Evolutionary conservation across 2,797 vertebrate genomes (phyloP).

Genomic region (Discoglossus pictus): DNA sequence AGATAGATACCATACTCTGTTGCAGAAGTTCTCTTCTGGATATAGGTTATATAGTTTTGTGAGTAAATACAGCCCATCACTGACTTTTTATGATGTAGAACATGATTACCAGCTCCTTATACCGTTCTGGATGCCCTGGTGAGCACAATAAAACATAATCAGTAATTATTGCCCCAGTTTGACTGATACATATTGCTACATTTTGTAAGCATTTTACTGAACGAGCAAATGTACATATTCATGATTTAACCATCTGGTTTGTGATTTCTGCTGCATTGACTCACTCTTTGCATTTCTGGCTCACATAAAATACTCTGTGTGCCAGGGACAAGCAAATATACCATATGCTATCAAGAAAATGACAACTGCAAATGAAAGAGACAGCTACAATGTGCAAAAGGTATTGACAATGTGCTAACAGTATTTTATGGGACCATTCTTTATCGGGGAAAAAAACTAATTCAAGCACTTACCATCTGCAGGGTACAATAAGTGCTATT

Average conservation of each 20-base stretch:
- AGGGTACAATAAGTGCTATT: conserved; percentile 47
- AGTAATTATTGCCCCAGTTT: conserved; percentile 9
- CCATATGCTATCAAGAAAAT: conserved; percentile 49
- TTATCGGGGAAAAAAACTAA: conserved; percentile 12
- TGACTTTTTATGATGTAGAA: not conserved
- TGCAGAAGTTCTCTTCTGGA: not conserved
- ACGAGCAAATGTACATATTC: conserved; percentile 34
- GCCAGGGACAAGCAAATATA: conserved; percentile 37
- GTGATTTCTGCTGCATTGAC: conserved; percentile 17
- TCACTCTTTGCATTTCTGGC: conserved; percentile 33
- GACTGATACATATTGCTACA: conserved; percentile 14
- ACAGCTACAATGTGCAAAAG: conserved; percentile 12
- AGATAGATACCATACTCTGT: too few species aligned
- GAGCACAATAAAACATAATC: conserved; percentile 12
- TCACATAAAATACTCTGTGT: not conserved
- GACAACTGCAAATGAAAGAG: conserved; percentile 48
- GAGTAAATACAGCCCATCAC: conserved; percentile 8
- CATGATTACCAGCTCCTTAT: not conserved
- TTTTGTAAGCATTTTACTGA: conserved; percentile 23
- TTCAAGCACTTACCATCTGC: conserved; percentile 54
- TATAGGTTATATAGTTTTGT: conserved; percentile 7
- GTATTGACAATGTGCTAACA: conserved; percentile 50
- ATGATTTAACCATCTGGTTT: conserved; percentile 42
- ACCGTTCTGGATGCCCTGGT: not conserved
- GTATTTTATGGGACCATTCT: conserved; percentile 44